Conservation (phyloP, 2,888 invertebrate genomes). For the Pyrrhosoma nymphula region DNA sequence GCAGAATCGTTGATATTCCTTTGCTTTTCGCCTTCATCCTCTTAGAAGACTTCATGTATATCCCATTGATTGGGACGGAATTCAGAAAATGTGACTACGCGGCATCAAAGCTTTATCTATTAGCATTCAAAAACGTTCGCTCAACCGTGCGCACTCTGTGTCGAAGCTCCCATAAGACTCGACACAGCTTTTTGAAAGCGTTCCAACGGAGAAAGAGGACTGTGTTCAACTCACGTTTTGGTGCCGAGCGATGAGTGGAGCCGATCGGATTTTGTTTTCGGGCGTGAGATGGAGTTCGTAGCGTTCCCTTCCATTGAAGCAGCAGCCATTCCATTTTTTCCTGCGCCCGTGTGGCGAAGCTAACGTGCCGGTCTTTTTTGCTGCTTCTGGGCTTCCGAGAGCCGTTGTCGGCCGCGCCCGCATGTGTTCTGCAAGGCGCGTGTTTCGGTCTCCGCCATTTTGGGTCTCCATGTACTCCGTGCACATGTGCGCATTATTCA, state of each 20-base stretch:
- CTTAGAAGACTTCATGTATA: too few species aligned
- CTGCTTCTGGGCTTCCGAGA: not conserved
- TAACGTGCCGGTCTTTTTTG: not conserved
- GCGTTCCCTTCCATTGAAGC: not conserved
- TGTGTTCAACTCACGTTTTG: not conserved
- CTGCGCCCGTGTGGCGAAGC: not conserved
- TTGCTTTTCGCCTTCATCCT: too few species aligned
- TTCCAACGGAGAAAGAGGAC: not conserved
- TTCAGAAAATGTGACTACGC: too few species aligned
- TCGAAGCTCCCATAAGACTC: not conserved
- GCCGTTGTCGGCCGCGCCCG: not conserved
- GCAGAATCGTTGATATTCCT: too few species aligned
- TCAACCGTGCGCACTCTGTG: not conserved
- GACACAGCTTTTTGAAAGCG: not conserved
- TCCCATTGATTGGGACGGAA: too few species aligned
- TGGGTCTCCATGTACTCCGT: not conserved
- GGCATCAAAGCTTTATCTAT: too few species aligned
- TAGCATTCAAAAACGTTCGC: not conserved
- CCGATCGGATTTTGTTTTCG: constrained; percentile 28
- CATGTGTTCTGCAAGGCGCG: not conserved
- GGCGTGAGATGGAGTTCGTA: constrained; percentile 9
- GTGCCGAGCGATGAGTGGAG: not conserved
- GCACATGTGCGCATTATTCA: not conserved
- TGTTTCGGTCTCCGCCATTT: not conserved
- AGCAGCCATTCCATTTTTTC: not conserved